phyloP scores from a whole-genome alignment of 92 coral and sea anemone species.

The Palythoa grandis region DNA sequence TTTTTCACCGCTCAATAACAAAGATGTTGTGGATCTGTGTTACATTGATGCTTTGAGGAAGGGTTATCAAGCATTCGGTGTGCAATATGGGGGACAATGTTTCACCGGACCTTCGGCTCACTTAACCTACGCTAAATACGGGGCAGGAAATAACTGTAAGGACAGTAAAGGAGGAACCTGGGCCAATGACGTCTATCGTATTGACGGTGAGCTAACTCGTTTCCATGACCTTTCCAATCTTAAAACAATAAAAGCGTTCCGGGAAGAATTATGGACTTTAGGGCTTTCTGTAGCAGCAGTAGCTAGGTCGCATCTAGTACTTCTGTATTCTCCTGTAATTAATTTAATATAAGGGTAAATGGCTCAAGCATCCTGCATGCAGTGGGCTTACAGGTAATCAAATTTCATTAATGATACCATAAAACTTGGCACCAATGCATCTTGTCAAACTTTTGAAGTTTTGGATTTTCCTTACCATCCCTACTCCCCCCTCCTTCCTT shows the following conservation, averaged over 20 bases:
- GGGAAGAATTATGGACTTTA: background rate
- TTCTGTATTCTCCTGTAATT: too few relatives aligned
- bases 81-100: conserved; percentile 32
- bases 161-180: conserved; percentile 27
- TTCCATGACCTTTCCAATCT: background rate
- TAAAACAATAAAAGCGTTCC: background rate
- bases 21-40: background rate
- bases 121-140: conserved; percentile 18
- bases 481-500: too few relatives aligned
- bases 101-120: conserved; percentile 25
- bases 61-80: conserved; percentile 26
- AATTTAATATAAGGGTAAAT: too few relatives aligned
- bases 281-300: background rate
- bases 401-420: too few relatives aligned
- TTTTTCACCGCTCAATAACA: background rate
- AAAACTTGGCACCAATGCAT: too few relatives aligned
- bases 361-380: too few relatives aligned
- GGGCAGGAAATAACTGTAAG: conserved; percentile 14
- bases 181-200: conserved; percentile 28
- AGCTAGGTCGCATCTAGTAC: too few relatives aligned
- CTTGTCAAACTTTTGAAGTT: too few relatives aligned
- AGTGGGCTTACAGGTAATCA: too few relatives aligned
- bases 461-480: too few relatives aligned
- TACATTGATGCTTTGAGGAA: background rate
- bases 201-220: background rate